Evolutionary conservation across 2,113 vertebrate genomes (phyloP).

Genomic region (Misgurnus anguillicaudatus): DNA sequence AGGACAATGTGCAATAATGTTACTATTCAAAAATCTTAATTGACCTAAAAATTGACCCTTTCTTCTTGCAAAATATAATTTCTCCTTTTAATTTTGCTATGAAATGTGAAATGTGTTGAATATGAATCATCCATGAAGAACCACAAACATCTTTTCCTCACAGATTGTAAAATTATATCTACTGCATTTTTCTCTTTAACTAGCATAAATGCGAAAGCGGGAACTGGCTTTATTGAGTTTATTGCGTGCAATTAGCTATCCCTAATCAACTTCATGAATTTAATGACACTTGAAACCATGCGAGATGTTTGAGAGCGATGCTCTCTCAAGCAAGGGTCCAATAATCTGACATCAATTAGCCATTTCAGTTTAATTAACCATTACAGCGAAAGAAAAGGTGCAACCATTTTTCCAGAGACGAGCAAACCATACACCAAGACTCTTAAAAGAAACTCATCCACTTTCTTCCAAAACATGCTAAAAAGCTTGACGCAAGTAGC

Average conservation of each 20-base stretch:
- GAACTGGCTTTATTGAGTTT: background rate
- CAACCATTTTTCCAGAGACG: background rate
- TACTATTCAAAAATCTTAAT: no score
- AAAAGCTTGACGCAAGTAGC: background rate
- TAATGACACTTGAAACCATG: conserved; percentile 39
- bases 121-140: background rate
- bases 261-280: conserved; percentile 21
- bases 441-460: conserved; percentile 9
- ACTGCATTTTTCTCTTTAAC: background rate
- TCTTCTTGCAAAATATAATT: no score
- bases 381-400: background rate
- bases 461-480: background rate
- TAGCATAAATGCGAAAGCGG: background rate
- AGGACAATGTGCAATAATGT: no score
- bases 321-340: background rate
- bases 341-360: conserved; percentile 23
- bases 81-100: no score
- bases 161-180: background rate
- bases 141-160: no score
- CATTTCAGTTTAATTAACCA: conserved; percentile 14
- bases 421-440: background rate
- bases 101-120: background rate
- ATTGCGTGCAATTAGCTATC: conserved; percentile 6
- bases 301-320: conserved; percentile 8
- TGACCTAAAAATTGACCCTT: no score